Base-by-base conservation (phyloP, 1,140 invertebrate species). In the Theocolax elegans region DNA sequence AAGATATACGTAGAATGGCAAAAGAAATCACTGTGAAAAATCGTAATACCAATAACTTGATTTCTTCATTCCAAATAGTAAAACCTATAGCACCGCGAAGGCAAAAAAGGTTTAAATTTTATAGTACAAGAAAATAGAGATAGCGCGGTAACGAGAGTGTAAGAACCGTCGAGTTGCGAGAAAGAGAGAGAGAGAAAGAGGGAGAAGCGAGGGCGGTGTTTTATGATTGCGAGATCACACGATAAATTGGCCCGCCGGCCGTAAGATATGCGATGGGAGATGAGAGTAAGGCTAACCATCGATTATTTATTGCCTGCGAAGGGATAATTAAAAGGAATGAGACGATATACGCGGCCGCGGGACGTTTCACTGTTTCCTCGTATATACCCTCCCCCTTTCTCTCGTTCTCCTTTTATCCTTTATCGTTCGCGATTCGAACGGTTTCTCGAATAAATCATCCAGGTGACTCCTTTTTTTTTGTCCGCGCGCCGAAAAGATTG, bases 261-360 rank as follows among this genome's bases (percentile, higher is more conserved):
- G 49, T 48, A 31, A 69, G 44, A 62, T 62, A 62, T 58, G 44
- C 67, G 56, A 53, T 48, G 53, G 65, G 15, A 49, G 65, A 67
- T 49, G 54, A 19, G 54, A 67, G 56, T 29, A 25, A 25, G 15
- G 23, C 42, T 70, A 70, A 70, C 59, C 67, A 64, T 70, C 42
- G 67, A 70, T 70, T 70, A 70, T 70, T 70, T 70, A 70, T 64
- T 72, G 56, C 62, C 56, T 56, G 62, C 46, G 64, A 66, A 67
- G 48, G 46, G 56, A 72, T 72, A 66, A 54, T 72, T 67, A 68
- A 68, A 63, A 62, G 29, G 62, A 67, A 64, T 44, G 29, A 63
- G 60, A 64, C 8, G 31, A 42, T 35, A n/a, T n/a, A 46, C 42
- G 49, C 17, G 27, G 3, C 31, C 42, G n/a, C 35, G 21, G 59